phyloP scores from a whole-genome alignment of 2,797 vertebrate genomes.

The Phataginus tricuspis region DNA sequence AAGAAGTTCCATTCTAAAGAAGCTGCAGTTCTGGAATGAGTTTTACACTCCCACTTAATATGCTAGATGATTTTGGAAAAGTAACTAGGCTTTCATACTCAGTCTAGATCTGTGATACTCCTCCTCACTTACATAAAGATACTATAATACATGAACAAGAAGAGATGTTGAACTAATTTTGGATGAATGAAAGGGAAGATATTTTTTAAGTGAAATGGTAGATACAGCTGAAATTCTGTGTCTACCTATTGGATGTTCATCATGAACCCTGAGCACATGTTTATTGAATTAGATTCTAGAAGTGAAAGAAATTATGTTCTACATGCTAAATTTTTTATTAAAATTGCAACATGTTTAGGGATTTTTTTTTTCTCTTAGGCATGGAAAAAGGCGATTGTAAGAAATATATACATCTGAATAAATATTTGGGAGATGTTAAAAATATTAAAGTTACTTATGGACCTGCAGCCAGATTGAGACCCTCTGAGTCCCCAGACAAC shows the following conservation, averaged over 20 bases:
- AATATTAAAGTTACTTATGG: slow-evolving; percentile 91
- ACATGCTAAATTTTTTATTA: not conserved
- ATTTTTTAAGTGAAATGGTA: not conserved
- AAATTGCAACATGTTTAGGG: not conserved
- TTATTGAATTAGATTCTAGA: slow-evolving; percentile 1
- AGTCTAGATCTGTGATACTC: not conserved
- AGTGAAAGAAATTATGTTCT: slow-evolving; percentile 24
- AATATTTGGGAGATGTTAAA: slow-evolving; percentile 86
- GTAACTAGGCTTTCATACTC: not conserved
- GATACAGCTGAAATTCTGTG: not conserved
- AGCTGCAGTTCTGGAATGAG: not conserved
- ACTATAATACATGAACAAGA: not conserved
- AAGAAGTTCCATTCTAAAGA: not conserved
- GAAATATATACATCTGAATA: slow-evolving; percentile 88
- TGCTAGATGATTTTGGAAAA: not conserved
- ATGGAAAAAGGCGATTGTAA: slow-evolving; percentile 95
- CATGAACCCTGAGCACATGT: not conserved
- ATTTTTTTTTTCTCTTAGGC: slow-evolving; percentile 85
- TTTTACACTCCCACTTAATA: not conserved
- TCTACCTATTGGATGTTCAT: not conserved
- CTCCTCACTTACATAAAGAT: not conserved
- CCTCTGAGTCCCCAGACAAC: slow-evolving; percentile 90
- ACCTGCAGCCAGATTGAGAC: slow-evolving; percentile 93
- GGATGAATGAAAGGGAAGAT: not conserved
- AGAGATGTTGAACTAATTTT: not conserved